phyloP scores from a whole-genome alignment of 2,113 vertebrate species.

The Cnemophilus loriae region DNA sequence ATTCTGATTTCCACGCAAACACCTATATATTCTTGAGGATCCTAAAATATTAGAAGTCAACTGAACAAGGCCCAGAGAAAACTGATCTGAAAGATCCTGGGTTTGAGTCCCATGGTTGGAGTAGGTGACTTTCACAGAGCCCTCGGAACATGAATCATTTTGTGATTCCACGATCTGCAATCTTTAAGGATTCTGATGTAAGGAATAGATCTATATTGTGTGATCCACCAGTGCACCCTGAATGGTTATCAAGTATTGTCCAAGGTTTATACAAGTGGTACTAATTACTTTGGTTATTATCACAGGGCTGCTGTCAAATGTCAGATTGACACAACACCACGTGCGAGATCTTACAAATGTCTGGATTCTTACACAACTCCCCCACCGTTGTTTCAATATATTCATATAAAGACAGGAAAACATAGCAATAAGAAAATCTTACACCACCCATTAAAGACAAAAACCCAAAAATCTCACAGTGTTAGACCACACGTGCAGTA shows the following conservation, averaged over 20 bases:
- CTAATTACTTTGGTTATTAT: not conserved
- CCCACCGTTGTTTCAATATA: not conserved
- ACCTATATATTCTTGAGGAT: not conserved
- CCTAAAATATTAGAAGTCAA: not conserved
- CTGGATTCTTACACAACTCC: not conserved
- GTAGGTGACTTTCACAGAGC: not conserved
- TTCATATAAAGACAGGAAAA: not conserved
- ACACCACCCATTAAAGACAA: not conserved
- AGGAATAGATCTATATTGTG: not conserved
- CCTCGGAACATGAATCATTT: not conserved
- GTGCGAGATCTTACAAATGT: not conserved
- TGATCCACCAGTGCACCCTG: not conserved
- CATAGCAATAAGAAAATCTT: not conserved
- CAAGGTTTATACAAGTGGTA: not conserved
- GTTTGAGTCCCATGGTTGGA: not conserved
- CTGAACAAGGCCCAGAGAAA: not conserved
- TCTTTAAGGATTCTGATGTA: not conserved
- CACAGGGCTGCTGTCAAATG: not conserved
- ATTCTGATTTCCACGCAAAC: not conserved
- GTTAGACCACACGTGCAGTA: not conserved
- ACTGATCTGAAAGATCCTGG: not conserved
- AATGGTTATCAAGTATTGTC: not conserved
- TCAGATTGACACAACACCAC: not conserved
- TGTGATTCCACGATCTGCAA: not conserved
- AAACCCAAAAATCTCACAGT: not conserved